Evolutionary conservation across 2,113 vertebrate genomes (phyloP), one percentile per base, ranked within the genome.

Genomic region (Bombycilla garrulus): DNA sequence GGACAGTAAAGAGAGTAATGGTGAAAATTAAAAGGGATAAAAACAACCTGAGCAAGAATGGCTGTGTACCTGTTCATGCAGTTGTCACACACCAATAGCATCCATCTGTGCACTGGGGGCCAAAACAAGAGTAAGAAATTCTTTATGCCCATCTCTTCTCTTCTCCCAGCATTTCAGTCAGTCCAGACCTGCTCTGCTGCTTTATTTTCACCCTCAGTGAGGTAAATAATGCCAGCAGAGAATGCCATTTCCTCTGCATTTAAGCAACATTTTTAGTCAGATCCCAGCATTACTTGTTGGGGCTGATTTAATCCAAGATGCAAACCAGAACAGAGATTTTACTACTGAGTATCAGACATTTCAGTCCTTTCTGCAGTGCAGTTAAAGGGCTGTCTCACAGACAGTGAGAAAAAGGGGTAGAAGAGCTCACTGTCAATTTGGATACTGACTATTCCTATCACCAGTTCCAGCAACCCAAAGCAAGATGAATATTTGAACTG

Each of bases 401-500:
- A 67, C 17, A 86, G 8, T 1, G 8, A 17, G 2, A 47, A 42
- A 83, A 89, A 54, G 23, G 12, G 21, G 19, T 28, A n/a, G 44
- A 97, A 54, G 56, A 85, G 12, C 48, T 74, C 53, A 17, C n/a
- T 85, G 82, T 60, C 83, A 58, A 2, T 90, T 77, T 70, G 65
- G 44, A 77, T 87, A 71, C 77, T 54, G 61, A 73, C 47, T 72
- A 9, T 89, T 74, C 51, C 5, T 44, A 40, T 82, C 73, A 35
- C 40, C 85, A 42, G 20, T 36, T n/a, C 50, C 17, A 86, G 80
- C 48, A 77, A 85, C 76, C 38, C 20, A 72, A 92, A 90, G 62
- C 69, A 82, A 53, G 23, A 89, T 93, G 87, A 93, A 92, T 95
- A 94, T 94, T 66, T 94, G 80, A 95, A 67, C n/a, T 73, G 51